A percentile compares a stretch with the other conserved stretches of the same genome.
These are phyloP conservation scores for Idaea aversata DNA, from an alignment of 2,888 invertebrate species.

Conservation along the genomic window DNA sequence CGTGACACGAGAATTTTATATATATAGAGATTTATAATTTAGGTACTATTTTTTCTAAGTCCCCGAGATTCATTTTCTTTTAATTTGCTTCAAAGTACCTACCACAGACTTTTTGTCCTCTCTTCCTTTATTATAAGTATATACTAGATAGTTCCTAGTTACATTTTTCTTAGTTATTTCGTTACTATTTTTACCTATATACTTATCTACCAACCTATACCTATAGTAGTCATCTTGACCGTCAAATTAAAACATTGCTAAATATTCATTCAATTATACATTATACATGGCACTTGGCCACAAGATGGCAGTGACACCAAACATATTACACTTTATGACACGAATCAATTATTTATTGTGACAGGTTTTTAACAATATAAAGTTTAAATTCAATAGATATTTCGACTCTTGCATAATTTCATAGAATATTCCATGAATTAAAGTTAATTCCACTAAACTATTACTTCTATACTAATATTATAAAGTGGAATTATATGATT, in stretches of 20 bases:
- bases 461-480: too few species aligned
- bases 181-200: too few species aligned
- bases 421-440: not conserved
- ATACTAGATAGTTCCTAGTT: too few species aligned
- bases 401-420: not conserved
- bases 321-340: not conserved
- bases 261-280: not conserved
- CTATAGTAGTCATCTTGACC: not conserved
- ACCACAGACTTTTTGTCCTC: too few species aligned
- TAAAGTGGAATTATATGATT: too few species aligned
- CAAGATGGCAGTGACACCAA: not conserved
- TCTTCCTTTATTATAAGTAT: too few species aligned
- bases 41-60: too few species aligned
- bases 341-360: not conserved
- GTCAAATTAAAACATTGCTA: not conserved
- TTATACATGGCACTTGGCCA: not conserved
- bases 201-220: not conserved
- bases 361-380: not conserved
- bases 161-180: too few species aligned
- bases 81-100: too few species aligned
- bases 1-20: too few species aligned
- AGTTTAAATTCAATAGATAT: not conserved
- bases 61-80: too few species aligned
- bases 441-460: not conserved
- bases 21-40: too few species aligned